Evolutionary conservation across 2,888 invertebrate species (phyloP).

Genomic region (Nysson spinosus): DNA sequence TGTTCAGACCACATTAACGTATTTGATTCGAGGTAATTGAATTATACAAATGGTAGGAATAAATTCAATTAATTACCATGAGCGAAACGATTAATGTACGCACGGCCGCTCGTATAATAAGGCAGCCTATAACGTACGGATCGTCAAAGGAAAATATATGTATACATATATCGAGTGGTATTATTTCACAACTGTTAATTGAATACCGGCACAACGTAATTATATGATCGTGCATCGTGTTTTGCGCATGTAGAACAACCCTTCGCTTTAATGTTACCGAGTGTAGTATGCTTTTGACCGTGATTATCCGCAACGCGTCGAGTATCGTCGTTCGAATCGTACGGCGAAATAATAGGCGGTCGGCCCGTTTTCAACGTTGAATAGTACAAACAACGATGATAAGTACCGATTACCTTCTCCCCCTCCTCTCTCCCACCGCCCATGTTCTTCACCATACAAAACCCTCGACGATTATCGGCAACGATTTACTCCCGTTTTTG

Average conservation of each 20-base stretch:
- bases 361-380: slow-evolving; percentile 32
- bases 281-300: slow-evolving; percentile 18
- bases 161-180: too few species aligned
- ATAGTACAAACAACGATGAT: slow-evolving; percentile 46
- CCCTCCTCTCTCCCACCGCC: background rate
- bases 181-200: too few species aligned
- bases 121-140: too few species aligned
- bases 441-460: background rate
- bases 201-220: background rate
- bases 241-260: background rate
- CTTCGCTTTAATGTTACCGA: slow-evolving; percentile 2
- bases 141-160: too few species aligned
- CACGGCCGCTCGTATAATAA: too few species aligned
- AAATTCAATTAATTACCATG: too few species aligned
- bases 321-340: slow-evolving; percentile 36
- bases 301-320: slow-evolving; percentile 42
- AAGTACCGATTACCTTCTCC: slow-evolving; percentile 36
- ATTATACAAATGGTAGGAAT: too few species aligned
- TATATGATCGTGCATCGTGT: background rate
- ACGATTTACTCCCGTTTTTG: slow-evolving; percentile 36
- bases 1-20: too few species aligned
- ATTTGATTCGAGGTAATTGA: too few species aligned
- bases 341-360: slow-evolving; percentile 33
- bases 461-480: slow-evolving; percentile 25
- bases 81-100: too few species aligned